phyloP scores from a whole-genome alignment of 2,888 invertebrate genomes.

The Protonemura montana region DNA sequence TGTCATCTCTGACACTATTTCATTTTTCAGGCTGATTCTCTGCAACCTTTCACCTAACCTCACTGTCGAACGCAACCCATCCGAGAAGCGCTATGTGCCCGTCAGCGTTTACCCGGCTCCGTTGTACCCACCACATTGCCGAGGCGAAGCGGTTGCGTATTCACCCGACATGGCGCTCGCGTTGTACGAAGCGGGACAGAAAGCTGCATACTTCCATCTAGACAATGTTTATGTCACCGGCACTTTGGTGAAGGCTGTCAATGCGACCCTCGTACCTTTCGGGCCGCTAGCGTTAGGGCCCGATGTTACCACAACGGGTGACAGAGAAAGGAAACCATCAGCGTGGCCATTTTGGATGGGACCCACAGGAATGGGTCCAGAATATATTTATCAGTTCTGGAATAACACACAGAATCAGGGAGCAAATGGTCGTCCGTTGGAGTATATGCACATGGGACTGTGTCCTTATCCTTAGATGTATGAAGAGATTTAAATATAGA shows the following conservation, averaged over 20 bases:
- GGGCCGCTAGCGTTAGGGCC: conserved; percentile 61
- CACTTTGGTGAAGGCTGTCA: conserved; percentile 65
- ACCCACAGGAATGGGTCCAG: conserved; percentile 61
- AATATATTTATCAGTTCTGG: conserved; percentile 64
- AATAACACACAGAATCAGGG: conserved; percentile 54
- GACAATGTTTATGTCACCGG: conserved; percentile 85
- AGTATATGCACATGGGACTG: neutral
- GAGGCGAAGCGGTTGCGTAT: conserved; percentile 75
- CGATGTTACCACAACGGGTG: no score
- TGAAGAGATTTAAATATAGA: no score
- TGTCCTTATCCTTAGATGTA: neutral
- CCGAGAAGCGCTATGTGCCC: conserved; percentile 77
- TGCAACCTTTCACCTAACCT: conserved; percentile 66
- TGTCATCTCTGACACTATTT: neutral
- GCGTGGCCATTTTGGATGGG: conserved; percentile 65
- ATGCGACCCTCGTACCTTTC: conserved; percentile 65
- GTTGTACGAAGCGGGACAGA: conserved; percentile 68
- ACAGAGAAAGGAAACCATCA: conserved; percentile 50
- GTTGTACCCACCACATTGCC: conserved; percentile 78
- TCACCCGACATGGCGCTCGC: conserved; percentile 68
- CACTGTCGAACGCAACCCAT: conserved; percentile 67
- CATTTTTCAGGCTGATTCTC: conserved; percentile 62
- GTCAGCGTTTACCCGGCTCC: conserved; percentile 68
- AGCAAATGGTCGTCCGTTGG: neutral
- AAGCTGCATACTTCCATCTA: conserved; percentile 78